phyloP scores from a whole-genome alignment of 2,113 vertebrate genomes.

The Baryphthengus martii region DNA sequence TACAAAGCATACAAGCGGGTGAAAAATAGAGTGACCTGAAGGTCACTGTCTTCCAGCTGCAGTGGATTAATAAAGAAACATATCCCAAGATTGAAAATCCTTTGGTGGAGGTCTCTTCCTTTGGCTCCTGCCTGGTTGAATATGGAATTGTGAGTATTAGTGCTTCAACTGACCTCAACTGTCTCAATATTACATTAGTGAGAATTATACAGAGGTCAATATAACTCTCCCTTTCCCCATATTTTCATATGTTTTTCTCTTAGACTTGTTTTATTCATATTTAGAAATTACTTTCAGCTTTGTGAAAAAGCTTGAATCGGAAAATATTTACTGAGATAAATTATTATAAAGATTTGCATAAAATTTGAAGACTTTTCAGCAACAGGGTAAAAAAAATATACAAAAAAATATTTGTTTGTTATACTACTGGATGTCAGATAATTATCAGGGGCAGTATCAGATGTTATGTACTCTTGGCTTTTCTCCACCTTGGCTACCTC shows the following conservation, averaged over 20 bases:
- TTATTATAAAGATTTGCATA: neutral
- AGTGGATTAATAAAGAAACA: neutral
- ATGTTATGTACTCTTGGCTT: neutral
- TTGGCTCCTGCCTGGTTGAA: neutral
- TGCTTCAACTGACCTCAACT: neutral
- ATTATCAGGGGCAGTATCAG: neutral
- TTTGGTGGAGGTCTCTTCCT: neutral
- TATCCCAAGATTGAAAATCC: neutral
- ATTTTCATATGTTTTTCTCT: neutral
- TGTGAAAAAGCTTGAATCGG: neutral
- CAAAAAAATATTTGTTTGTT: neutral
- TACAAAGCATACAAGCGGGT: neutral
- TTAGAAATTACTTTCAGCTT: neutral
- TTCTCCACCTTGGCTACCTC: neutral
- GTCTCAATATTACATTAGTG: neutral
- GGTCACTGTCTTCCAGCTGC: neutral
- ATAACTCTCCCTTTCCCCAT: fast-evolving
- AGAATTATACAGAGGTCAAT: neutral
- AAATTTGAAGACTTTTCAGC: neutral
- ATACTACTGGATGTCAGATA: neutral
- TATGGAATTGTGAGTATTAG: neutral
- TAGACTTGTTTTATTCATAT: neutral
- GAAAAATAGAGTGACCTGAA: neutral
- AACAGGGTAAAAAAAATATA: neutral
- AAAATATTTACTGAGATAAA: neutral